Percentiles rank a stretch among this genome's conserved stretches.
Conservation (phyloP, 2,888 invertebrate genomes). For the Macaria notata region DNA sequence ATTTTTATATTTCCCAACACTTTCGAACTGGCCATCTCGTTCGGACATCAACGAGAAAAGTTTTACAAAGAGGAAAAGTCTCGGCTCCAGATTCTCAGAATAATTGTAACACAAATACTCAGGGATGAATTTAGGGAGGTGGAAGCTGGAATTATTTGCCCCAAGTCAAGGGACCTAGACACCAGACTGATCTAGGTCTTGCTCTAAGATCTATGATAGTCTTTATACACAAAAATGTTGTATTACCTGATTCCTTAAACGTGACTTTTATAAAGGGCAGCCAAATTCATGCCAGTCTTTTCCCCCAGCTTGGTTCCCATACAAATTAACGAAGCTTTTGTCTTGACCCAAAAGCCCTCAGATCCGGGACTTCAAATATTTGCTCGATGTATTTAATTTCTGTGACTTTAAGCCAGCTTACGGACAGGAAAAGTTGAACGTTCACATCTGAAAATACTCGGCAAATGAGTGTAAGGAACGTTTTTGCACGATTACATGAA, state of each 20-base stretch:
- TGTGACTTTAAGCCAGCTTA: constrained; percentile 10
- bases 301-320: too few relatives aligned
- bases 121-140: too few relatives aligned
- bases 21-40: constrained; percentile 16
- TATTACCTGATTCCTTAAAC: too few relatives aligned
- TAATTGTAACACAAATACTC: constrained; percentile 10
- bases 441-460: constrained; percentile 1
- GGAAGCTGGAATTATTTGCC: too few relatives aligned
- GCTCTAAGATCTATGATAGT: too few relatives aligned
- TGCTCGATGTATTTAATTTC: constrained; percentile 22
- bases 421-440: constrained; percentile 3
- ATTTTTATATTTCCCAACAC: constrained; percentile 20
- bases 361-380: constrained; percentile 11
- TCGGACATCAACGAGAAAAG: constrained; percentile 43
- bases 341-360: too few relatives aligned
- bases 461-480: neutral
- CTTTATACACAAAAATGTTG: too few relatives aligned
- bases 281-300: too few relatives aligned
- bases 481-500: neutral
- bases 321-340: too few relatives aligned
- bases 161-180: too few relatives aligned
- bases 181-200: too few relatives aligned
- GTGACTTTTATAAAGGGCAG: too few relatives aligned
- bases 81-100: constrained; percentile 12
- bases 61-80: constrained; percentile 40